Percentiles rank a stretch among this genome's conserved stretches.
Evolutionary conservation across 2,797 vertebrate species (phyloP).

Genomic region (Adrianichthys oophorus): DNA sequence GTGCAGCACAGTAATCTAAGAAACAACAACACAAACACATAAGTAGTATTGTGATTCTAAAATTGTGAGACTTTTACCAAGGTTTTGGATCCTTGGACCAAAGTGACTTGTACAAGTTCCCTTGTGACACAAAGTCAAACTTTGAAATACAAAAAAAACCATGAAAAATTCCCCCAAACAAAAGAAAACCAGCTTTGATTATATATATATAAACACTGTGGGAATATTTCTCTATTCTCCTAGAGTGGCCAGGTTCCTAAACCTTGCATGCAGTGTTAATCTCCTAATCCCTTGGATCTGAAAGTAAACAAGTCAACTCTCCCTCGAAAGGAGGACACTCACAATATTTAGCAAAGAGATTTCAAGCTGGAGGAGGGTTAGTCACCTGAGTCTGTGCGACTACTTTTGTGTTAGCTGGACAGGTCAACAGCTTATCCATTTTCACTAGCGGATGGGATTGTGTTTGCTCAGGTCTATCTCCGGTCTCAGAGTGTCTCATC

Average conservation of each 20-base stretch:
- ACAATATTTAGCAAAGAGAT: constrained; percentile 83
- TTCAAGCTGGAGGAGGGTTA: constrained; percentile 74
- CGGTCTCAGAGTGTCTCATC: constrained; percentile 51
- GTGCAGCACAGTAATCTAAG: too few relatives aligned
- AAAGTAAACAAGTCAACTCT: constrained; percentile 71
- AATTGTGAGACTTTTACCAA: too few relatives aligned
- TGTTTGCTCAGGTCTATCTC: constrained; percentile 69
- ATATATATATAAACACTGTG: neutral
- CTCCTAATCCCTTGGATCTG: constrained; percentile 76
- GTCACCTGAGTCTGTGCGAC: constrained; percentile 71
- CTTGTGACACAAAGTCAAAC: too few relatives aligned
- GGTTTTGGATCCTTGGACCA: too few relatives aligned
- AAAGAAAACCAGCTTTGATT: too few relatives aligned
- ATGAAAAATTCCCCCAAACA: too few relatives aligned
- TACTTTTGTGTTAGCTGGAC: constrained; percentile 67
- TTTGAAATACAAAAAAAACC: too few relatives aligned
- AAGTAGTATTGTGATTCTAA: too few relatives aligned
- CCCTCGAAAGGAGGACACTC: constrained; percentile 75
- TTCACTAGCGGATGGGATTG: constrained; percentile 73
- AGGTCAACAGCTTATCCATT: constrained; percentile 77
- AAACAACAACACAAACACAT: too few relatives aligned
- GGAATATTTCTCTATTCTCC: constrained; percentile 1
- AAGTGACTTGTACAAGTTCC: too few relatives aligned
- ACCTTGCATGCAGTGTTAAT: constrained; percentile 55
- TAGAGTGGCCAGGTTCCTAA: constrained; percentile 31